Evolutionary conservation across 1,140 invertebrate genomes (phyloP).

Genomic region (Diorhabda elongata): DNA sequence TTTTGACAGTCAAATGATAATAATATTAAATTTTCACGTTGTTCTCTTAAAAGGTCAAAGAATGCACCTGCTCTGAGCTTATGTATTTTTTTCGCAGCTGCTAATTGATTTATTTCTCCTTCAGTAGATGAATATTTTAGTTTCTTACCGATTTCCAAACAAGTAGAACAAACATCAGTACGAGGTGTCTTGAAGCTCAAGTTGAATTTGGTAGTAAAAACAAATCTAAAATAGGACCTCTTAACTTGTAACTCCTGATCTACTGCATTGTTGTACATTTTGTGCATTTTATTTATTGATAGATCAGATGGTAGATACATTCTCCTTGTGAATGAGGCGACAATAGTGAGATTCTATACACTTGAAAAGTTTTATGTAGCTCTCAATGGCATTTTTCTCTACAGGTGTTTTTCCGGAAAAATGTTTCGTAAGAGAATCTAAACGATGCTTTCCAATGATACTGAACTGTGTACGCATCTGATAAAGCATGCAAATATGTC

Average conservation of each 20-base stretch:
- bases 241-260: not conserved
- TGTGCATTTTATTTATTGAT: not conserved
- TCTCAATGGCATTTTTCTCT: not conserved
- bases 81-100: not conserved
- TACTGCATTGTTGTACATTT: not conserved
- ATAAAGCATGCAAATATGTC: no score
- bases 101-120: not conserved
- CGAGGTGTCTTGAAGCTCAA: not conserved
- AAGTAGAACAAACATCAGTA: not conserved
- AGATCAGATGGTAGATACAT: not conserved
- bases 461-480: no score
- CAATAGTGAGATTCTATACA: not conserved
- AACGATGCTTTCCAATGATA: not conserved
- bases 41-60: conserved; percentile 28
- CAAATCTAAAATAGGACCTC: not conserved
- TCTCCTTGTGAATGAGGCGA: not conserved
- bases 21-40: conserved; percentile 20
- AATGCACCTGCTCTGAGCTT: conserved; percentile 25
- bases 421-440: not conserved
- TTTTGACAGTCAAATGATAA: conserved; percentile 42
- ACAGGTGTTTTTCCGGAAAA: not conserved
- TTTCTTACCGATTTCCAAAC: not conserved
- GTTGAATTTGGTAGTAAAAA: not conserved
- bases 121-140: not conserved
- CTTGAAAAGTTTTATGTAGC: not conserved